A percentile compares a stretch with the other conserved stretches of the same genome.
These are phyloP conservation scores for Cryptotermes secundus DNA, from an alignment of 1,140 invertebrate genomes.

Conservation along the genomic window DNA sequence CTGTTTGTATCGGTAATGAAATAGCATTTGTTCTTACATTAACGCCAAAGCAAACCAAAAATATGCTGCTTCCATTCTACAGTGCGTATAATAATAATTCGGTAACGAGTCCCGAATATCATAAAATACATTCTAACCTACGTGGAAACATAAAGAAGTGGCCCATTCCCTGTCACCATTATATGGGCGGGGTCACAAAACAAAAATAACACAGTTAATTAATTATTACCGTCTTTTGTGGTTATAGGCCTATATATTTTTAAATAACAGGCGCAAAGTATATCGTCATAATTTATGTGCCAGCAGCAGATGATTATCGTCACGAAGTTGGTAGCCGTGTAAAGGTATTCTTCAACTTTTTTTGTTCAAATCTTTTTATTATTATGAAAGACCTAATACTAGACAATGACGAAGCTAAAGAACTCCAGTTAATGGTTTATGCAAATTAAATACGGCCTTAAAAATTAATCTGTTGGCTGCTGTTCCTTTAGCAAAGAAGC, in stretches of 20 bases:
- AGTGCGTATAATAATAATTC: neutral
- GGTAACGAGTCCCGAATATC: neutral
- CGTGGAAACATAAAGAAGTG: conserved; percentile 6
- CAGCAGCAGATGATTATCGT: conserved; percentile 5
- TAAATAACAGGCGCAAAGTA: neutral
- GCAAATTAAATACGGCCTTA: conserved; percentile 16
- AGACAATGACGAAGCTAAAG: conserved; percentile 19
- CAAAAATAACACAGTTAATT: neutral
- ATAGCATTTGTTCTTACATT: neutral
- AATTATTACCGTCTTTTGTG: neutral
- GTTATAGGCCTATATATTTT: neutral
- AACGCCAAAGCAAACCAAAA: neutral
- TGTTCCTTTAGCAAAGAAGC: conserved; percentile 5
- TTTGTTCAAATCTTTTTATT: conserved; percentile 7
- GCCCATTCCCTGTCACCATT: conserved; percentile 14
- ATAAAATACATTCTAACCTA: conserved; percentile 19
- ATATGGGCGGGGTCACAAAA: neutral
- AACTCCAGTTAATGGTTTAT: conserved; percentile 17
- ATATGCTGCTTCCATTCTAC: neutral
- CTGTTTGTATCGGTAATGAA: neutral
- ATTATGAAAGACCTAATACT: conserved; percentile 8
- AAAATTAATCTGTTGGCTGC: neutral
- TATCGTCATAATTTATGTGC: neutral
- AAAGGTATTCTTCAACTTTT: conserved; percentile 7
- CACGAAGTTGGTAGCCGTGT: conserved; percentile 17